phyloP scores from a whole-genome alignment of 2,113 vertebrate species.

The Tetrao urogallus region DNA sequence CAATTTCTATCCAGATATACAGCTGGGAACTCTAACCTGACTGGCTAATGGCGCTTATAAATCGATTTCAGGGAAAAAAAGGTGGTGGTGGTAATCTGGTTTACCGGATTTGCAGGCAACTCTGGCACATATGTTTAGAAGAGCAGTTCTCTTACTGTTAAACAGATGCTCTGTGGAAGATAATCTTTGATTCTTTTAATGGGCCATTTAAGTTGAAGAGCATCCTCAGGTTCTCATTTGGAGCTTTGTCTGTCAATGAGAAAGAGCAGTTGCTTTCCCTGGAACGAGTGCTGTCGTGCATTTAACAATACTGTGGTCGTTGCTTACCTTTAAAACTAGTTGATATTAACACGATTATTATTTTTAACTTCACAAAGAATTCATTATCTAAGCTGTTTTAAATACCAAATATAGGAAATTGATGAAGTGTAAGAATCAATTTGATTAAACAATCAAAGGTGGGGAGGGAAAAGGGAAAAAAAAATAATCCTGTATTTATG shows the following conservation, averaged over 20 bases:
- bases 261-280: background rate
- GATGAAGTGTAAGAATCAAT: background rate
- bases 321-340: background rate
- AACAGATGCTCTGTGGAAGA: background rate
- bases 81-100: background rate
- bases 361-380: background rate
- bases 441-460: background rate
- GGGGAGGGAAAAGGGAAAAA: background rate
- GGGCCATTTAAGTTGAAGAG: background rate
- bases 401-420: background rate
- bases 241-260: background rate
- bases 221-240: background rate
- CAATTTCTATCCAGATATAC: background rate
- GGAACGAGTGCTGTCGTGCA: background rate
- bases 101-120: constrained; percentile 23
- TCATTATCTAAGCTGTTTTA: background rate
- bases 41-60: constrained; percentile 1
- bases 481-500: background rate
- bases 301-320: background rate
- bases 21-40: background rate
- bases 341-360: background rate
- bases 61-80: background rate
- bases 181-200: constrained; percentile 18
- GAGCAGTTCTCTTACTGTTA: background rate
- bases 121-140: background rate